A percentile compares a stretch with the other conserved stretches of the same genome.
These are phyloP conservation scores for Bicyclus anynana DNA, from an alignment of 1,140 invertebrate species.

Conservation along the genomic window DNA sequence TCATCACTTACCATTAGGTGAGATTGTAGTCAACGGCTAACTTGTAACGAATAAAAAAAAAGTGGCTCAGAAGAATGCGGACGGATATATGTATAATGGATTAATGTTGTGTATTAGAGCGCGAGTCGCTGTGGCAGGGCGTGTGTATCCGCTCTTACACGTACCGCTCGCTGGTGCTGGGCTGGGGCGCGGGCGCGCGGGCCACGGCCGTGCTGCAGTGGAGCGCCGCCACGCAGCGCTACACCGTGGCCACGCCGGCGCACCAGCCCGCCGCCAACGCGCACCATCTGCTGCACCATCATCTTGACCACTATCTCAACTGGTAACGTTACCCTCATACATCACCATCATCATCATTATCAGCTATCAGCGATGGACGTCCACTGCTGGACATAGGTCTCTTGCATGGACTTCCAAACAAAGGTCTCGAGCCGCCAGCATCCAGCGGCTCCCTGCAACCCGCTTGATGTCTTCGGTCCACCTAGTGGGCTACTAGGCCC, in stretches of 20 bases:
- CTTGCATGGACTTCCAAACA: too few relatives aligned
- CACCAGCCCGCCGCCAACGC: conserved; percentile 73
- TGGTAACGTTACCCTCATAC: too few relatives aligned
- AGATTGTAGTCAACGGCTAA: too few relatives aligned
- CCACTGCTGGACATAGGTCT: too few relatives aligned
- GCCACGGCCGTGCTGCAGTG: conserved; percentile 69
- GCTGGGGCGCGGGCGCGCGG: conserved; percentile 56
- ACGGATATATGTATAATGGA: background rate
- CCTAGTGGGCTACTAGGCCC: too few relatives aligned
- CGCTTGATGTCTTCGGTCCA: too few relatives aligned
- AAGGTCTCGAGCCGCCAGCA: too few relatives aligned
- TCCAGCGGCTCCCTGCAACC: too few relatives aligned
- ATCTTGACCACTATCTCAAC: conserved; percentile 70
- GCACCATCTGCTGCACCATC: conserved; percentile 70
- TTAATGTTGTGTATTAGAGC: conserved; percentile 36
- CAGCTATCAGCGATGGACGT: too few relatives aligned
- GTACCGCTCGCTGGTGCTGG: conserved; percentile 70
- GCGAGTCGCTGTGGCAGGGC: conserved; percentile 63
- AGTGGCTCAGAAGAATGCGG: background rate
- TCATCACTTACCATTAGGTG: too few relatives aligned
- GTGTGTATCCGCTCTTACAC: conserved; percentile 72
- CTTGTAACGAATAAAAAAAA: background rate
- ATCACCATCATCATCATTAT: too few relatives aligned
- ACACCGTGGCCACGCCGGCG: conserved; percentile 67
- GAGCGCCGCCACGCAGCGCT: conserved; percentile 51